phyloP scores from a whole-genome alignment of 2,888 invertebrate species.

The Patella caerulea region DNA sequence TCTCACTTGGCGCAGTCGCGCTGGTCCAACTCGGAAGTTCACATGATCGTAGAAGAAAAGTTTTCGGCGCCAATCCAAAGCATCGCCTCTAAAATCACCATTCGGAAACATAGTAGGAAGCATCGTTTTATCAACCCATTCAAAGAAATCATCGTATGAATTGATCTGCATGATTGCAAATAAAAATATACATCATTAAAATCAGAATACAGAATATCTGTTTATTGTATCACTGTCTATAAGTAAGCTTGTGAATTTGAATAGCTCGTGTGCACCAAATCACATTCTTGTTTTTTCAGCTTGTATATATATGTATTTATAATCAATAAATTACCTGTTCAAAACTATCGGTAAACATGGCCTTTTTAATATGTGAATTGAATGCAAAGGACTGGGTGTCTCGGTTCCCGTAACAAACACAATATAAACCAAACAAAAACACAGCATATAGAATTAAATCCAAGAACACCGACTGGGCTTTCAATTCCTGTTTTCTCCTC shows the following conservation, averaged over 20 bases:
- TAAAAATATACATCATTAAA: neutral
- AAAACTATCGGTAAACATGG: slow-evolving; percentile 40
- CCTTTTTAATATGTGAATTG: slow-evolving; percentile 38
- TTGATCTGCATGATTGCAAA: slow-evolving; percentile 38
- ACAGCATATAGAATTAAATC: slow-evolving; percentile 39
- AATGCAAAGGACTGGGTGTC: slow-evolving; percentile 47
- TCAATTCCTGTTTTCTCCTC: slow-evolving; percentile 27
- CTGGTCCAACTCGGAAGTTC: slow-evolving; percentile 54
- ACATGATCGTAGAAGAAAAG: slow-evolving; percentile 46
- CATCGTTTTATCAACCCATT: slow-evolving; percentile 45
- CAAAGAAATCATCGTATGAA: slow-evolving; percentile 37
- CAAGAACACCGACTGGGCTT: slow-evolving; percentile 34
- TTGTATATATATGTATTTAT: too few species aligned
- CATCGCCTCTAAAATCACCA: slow-evolving; percentile 36
- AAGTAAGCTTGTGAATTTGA: neutral
- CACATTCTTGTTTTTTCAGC: too few species aligned
- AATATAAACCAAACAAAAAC: slow-evolving; percentile 52
- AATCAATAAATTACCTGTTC: slow-evolving; percentile 25
- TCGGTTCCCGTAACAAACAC: slow-evolving; percentile 50
- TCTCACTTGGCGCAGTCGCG: slow-evolving; percentile 52
- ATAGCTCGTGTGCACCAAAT: neutral
- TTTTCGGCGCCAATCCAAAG: slow-evolving; percentile 42
- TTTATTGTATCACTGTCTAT: neutral
- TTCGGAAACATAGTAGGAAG: slow-evolving; percentile 48
- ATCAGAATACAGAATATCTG: neutral